Percentiles rank a stretch among this genome's conserved stretches.
These are phyloP conservation scores for Brachionus koreanus DNA, from an alignment of 1,140 invertebrate species.

Conservation along the genomic window DNA sequence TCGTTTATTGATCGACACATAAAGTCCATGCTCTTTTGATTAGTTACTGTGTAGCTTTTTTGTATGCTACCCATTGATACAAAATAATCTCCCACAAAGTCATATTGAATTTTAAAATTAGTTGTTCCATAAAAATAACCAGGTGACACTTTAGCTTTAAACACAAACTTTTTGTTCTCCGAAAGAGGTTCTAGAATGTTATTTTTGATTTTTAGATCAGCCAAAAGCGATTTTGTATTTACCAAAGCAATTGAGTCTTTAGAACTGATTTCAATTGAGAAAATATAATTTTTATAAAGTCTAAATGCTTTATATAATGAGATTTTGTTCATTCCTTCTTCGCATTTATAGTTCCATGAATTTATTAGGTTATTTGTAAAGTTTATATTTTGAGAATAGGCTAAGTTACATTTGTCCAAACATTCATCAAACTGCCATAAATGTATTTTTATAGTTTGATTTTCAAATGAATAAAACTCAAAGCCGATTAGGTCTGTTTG, in stretches of 20 bases:
- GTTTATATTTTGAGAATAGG: too few relatives aligned
- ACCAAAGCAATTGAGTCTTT: background rate
- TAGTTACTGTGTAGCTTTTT: background rate
- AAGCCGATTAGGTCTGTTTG: too few relatives aligned
- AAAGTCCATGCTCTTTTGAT: background rate
- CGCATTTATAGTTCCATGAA: too few relatives aligned
- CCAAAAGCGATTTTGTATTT: background rate
- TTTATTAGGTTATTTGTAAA: too few relatives aligned
- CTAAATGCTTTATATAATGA: background rate
- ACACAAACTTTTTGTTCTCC: background rate
- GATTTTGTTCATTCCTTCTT: too few relatives aligned
- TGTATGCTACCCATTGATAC: background rate
- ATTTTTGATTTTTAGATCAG: background rate
- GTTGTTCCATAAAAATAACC: background rate
- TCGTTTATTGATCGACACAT: background rate
- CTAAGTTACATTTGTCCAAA: too few relatives aligned
- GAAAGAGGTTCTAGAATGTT: background rate
- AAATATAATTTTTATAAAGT: background rate
- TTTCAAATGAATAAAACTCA: too few relatives aligned
- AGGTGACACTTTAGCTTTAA: background rate
- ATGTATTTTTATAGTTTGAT: too few relatives aligned
- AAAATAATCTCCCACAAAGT: background rate
- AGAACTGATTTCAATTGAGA: background rate
- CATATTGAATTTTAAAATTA: background rate
- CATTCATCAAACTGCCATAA: too few relatives aligned